Evolutionary conservation across 2,888 invertebrate species (phyloP), one percentile per base, ranked within the genome.

Genomic region (Leptogaster cylindrica): DNA sequence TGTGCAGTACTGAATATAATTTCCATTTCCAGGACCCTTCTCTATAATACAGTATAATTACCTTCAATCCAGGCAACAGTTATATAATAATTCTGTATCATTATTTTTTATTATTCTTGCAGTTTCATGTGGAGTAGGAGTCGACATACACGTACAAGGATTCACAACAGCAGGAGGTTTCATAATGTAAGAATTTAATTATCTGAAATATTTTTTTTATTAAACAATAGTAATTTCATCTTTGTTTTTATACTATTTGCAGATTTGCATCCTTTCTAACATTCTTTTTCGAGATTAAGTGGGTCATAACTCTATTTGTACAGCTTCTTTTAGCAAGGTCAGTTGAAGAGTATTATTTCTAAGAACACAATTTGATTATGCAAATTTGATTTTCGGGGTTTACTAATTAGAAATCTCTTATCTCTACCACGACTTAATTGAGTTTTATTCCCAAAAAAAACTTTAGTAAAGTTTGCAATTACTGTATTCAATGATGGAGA

Each of bases 81-180:
- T 27, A 7, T 12, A 5, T 51, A 10, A 51, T 33, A 28, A 31
- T 52, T 28, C n/a, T 52, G 25, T 23, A 23, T n/a, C 5, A 51
- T n/a, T 28, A 10, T 14, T 64, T 66, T 75, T 72, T n/a, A n/a
- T n/a, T n/a, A n/a, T n/a, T n/a, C 71, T 79, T 79, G 70, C 84
- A 88, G 88, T 87, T 72, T 80, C 86, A 75, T 86, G 85, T 76
- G 87, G 87, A 71, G 87, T 87, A 69, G 88, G 87, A 33, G 84
- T 84, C 27, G 87, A 88, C 79, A 83, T 87, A 73, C 83, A 84
- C 66, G 84, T 84, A 74, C 86, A 87, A 75, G 84, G 83, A 68
- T 84, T 86, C 77, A 78, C 78, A 74, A 78, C 78, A 73, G 83
- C 86, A 72, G 87, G 88, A 72, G 79, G 85, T 76, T 87, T 85